Conservation (phyloP, 2,113 vertebrate species). For the Elgaria multicarinata region DNA sequence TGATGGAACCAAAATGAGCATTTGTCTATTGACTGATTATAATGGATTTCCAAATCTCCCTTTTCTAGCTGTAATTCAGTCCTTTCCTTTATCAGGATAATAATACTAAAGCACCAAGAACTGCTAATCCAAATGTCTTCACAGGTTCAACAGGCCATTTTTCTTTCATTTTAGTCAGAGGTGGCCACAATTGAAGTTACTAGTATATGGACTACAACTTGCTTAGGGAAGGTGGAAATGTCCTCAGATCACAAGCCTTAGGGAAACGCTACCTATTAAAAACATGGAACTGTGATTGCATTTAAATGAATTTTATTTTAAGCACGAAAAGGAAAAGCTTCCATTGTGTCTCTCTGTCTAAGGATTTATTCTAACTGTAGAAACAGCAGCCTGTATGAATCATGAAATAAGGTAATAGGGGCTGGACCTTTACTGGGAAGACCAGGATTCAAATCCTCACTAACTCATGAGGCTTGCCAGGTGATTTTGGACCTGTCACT, state of each 20-base stretch:
- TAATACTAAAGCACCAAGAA: constrained; percentile 40
- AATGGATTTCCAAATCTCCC: constrained; percentile 45
- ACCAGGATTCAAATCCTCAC: background rate
- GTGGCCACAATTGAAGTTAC: background rate
- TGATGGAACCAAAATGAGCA: constrained; percentile 50
- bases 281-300: background rate
- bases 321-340: background rate
- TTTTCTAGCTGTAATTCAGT: constrained; percentile 44
- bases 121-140: constrained; percentile 54
- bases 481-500: background rate
- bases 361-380: background rate
- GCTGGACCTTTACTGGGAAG: background rate
- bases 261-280: background rate
- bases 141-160: constrained; percentile 29
- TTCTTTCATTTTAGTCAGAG: constrained; percentile 25
- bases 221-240: background rate
- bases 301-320: background rate
- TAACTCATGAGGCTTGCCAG: background rate
- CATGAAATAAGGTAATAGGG: background rate
- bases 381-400: background rate
- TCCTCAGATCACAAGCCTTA: too few species aligned
- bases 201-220: background rate
- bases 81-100: constrained; percentile 44
- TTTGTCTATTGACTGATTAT: constrained; percentile 50
- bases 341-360: too few species aligned